Conservation (phyloP, 1,140 invertebrate genomes). For the Anthonomus grandis region DNA sequence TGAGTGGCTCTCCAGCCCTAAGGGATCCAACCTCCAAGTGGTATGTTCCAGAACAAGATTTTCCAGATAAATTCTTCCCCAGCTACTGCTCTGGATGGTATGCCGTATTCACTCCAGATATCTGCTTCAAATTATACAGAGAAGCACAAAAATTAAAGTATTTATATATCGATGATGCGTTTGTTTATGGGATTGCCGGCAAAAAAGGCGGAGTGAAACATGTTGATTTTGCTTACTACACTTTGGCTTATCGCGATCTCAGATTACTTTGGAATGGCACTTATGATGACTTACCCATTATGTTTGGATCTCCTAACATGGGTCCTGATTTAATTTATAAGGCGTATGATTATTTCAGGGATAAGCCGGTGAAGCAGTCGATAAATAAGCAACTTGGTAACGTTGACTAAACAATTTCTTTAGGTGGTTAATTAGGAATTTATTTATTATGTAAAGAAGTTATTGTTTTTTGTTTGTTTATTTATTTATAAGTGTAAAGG, state of each 20-base stretch:
- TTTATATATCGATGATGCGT: slow-evolving; percentile 86
- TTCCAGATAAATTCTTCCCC: slow-evolving; percentile 61
- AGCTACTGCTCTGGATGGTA: slow-evolving; percentile 66
- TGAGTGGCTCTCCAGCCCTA: slow-evolving; percentile 51
- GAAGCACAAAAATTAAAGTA: slow-evolving; percentile 24
- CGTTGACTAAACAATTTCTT: too few relatives aligned
- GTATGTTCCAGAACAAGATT: slow-evolving; percentile 68
- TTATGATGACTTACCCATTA: not conserved
- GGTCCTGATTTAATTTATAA: not conserved
- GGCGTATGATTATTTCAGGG: not conserved
- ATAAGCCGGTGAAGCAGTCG: not conserved
- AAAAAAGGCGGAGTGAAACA: slow-evolving; percentile 52
- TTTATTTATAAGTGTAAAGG: too few relatives aligned
- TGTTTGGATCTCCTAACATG: slow-evolving; percentile 9
- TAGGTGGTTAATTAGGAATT: too few relatives aligned
- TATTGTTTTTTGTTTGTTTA: too few relatives aligned
- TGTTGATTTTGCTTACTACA: not conserved
- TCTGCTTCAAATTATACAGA: slow-evolving; percentile 54
- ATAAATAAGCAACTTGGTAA: too few relatives aligned
- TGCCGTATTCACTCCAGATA: slow-evolving; percentile 68
- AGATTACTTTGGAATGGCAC: slow-evolving; percentile 1
- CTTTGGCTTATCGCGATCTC: not conserved
- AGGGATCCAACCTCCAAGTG: slow-evolving; percentile 72
- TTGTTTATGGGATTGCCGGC: slow-evolving; percentile 70
- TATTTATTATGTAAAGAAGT: too few relatives aligned